Percentiles rank a stretch among this genome's conserved stretches.
phyloP scores from a whole-genome alignment of 2,888 invertebrate genomes.

The Idaea aversata region DNA sequence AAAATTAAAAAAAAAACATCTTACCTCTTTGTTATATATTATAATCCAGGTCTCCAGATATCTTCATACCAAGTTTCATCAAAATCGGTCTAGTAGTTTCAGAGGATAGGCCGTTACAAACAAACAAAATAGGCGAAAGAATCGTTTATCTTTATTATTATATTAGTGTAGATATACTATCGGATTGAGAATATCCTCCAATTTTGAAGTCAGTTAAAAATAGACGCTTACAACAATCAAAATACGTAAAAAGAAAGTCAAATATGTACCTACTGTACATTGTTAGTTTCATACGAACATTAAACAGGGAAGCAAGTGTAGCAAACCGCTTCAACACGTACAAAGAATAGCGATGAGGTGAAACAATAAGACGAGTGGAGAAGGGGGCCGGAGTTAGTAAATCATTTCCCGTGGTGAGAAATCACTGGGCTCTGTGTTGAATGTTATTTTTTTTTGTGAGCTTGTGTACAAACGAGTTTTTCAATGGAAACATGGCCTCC shows the following conservation, averaged over 20 bases:
- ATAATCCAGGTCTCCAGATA: no score
- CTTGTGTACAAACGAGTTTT: neutral
- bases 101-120: no score
- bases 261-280: constrained; percentile 11
- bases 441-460: neutral
- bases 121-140: no score
- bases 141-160: no score
- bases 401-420: constrained; percentile 47
- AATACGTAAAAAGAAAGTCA: constrained; percentile 20
- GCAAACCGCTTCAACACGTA: constrained; percentile 38
- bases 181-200: neutral
- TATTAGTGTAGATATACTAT: no score
- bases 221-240: constrained; percentile 17
- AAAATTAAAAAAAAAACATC: no score
- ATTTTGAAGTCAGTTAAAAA: neutral
- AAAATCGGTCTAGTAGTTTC: no score
- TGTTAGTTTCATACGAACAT: constrained; percentile 25
- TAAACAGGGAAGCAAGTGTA: constrained; percentile 21
- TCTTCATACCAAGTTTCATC: no score
- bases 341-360: constrained; percentile 56
- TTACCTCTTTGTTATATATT: no score
- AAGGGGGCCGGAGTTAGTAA: constrained; percentile 48
- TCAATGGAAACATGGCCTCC: neutral
- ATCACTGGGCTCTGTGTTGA: constrained; percentile 44
- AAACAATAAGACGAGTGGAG: constrained; percentile 48